Evolutionary conservation across 2,888 invertebrate species (phyloP), one percentile per base, ranked within the genome.

Genomic region (Gymnosoma rotundatum): DNA sequence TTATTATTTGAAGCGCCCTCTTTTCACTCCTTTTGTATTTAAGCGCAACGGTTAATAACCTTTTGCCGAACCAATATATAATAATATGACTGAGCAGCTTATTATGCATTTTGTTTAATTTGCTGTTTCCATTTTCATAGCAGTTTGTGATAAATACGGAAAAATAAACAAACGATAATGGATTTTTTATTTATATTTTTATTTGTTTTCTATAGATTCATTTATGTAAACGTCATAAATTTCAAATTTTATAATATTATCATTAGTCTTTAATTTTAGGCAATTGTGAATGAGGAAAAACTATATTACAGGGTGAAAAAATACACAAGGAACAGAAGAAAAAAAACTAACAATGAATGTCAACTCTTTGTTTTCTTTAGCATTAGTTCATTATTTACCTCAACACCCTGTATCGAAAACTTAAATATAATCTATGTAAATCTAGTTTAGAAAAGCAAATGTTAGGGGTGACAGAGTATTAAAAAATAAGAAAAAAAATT

Each of bases 51-150:
- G 66, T 82, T 74, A 78, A 78, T 76, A 73, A 80, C 67, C 83
- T 80, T 73, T 72, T 32, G 25, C 21, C 36, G 52, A 42, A 1
- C 56, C 45, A 32, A 32, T 32, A 32, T 7, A 32, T 58, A 48
- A 14, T 42, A 2, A 12, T 42, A 42, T 14, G 10, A 42, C 14
- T 14, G 12, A 14, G 12, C 1, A 42, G 14, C 12, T 42, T 42
- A 42, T 42, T 70, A 72, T 48, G 12, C 52, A 72, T 61, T 74
- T 79, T 61, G 70, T 83, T 79, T 75, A 75, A 75, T 64, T 83
- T 75, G 66, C 45, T 20, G 12, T 61, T 61, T 67, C 25, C 64
- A 9, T 10, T 52, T 67, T 1, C 25, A 21, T 25, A 54, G 5
- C 21, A 20, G 52, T 69, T 66, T 79, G 66, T 63, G 66, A 83